These are phyloP conservation scores for Haliclona indistincta DNA, from an alignment of 37 sponge, comb jelly and placozoan genomes.

Conservation along the genomic window DNA sequence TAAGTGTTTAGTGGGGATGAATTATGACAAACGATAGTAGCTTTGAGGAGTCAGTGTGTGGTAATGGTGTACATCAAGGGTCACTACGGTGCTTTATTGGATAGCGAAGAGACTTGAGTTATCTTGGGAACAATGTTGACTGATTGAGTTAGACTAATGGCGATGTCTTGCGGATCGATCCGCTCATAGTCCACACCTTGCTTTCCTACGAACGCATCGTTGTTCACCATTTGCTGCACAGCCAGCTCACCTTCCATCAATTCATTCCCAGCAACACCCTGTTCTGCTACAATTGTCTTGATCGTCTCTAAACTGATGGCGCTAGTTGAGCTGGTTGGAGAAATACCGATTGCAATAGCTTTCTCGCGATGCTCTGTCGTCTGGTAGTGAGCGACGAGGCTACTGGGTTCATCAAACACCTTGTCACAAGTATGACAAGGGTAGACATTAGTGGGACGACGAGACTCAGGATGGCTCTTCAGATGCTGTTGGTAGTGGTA, in stretches of 20 bases:
- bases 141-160: not conserved
- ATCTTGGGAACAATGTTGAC: not conserved
- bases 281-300: too few species aligned
- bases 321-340: not conserved
- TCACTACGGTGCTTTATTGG: not conserved
- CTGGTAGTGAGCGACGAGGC: constrained; percentile 41
- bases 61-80: not conserved
- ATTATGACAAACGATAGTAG: too few species aligned
- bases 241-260: too few species aligned
- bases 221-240: too few species aligned
- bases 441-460: constrained; percentile 1
- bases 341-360: constrained; percentile 16
- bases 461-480: constrained; percentile 43
- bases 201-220: too few species aligned
- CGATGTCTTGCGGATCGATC: too few species aligned
- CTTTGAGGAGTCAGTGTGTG: too few species aligned
- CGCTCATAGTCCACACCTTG: too few species aligned
- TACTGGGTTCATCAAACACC: constrained; percentile 16
- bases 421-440: constrained; percentile 48
- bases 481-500: constrained; percentile 66
- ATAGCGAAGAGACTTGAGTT: not conserved
- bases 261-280: too few species aligned
- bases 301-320: too few species aligned
- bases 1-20: too few species aligned
- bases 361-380: constrained; percentile 45